phyloP scores from a whole-genome alignment of 2,113 vertebrate species.

The Osmerus eperlanus region DNA sequence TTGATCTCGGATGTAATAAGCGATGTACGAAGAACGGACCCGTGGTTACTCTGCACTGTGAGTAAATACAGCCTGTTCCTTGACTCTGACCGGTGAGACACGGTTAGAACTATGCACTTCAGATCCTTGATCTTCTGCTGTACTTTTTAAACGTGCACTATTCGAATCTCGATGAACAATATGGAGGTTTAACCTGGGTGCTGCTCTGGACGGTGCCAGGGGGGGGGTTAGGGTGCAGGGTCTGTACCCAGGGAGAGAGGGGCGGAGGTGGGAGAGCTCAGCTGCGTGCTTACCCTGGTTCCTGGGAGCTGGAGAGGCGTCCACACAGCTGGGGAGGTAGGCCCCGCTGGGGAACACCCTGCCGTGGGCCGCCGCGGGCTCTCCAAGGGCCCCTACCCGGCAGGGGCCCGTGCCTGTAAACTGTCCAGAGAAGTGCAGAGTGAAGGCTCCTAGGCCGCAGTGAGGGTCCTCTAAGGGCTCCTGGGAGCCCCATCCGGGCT shows the following conservation, averaged over 20 bases:
- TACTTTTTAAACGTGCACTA: no score
- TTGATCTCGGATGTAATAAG: no score
- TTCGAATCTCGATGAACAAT: no score
- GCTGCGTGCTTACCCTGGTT: constrained; percentile 82
- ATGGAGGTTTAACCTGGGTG: no score
- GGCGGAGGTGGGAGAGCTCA: not conserved
- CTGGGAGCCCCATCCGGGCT: constrained; percentile 85
- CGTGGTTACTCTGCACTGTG: no score
- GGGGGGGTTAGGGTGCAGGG: no score
- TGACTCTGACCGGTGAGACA: no score
- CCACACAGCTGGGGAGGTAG: constrained; percentile 87
- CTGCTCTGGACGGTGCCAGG: no score
- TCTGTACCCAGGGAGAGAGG: not conserved
- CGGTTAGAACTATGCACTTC: no score
- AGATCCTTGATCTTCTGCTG: no score
- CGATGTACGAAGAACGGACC: no score
- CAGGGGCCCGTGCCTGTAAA: constrained; percentile 90
- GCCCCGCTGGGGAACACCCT: constrained; percentile 86
- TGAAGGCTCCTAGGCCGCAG: constrained; percentile 91
- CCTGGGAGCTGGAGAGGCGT: constrained; percentile 80
- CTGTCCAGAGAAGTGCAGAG: constrained; percentile 94
- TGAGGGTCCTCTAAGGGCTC: constrained; percentile 89
- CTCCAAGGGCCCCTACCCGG: constrained; percentile 84
- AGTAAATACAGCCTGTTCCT: no score
- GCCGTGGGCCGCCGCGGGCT: constrained; percentile 76